These are phyloP conservation scores for Thalassarche chlororhynchos DNA, from an alignment of 2,113 vertebrate genomes.

Conservation along the genomic window DNA sequence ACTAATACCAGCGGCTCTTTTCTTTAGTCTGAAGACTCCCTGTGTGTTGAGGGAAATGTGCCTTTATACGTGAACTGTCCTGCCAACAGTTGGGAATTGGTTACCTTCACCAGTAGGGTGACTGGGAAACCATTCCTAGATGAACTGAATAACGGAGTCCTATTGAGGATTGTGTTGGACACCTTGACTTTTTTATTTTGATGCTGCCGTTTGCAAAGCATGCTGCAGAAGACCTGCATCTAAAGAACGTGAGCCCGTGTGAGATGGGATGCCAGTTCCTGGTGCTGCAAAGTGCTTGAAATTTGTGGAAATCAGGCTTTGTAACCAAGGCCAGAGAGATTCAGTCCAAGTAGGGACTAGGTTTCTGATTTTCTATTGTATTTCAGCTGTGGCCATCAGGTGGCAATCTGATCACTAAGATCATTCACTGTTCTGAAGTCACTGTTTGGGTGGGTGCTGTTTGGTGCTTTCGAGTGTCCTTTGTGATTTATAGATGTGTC, in stretches of 20 bases:
- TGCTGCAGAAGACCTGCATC: not conserved
- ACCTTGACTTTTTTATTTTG: not conserved
- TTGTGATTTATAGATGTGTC: not conserved
- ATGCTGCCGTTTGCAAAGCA: not conserved
- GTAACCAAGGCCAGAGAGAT: not conserved
- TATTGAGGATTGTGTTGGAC: not conserved
- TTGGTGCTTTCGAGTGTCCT: not conserved
- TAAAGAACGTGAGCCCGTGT: not conserved
- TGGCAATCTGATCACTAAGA: constrained; percentile 61
- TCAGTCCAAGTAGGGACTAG: not conserved
- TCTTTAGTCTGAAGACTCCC: not conserved
- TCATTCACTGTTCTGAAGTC: not conserved
- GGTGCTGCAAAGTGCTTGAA: not conserved
- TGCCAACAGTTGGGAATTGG: not conserved
- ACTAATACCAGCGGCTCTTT: accelerated
- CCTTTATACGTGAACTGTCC: not conserved
- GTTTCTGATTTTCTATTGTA: constrained; percentile 8
- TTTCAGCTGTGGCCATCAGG: constrained; percentile 66
- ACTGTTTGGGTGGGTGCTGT: not conserved
- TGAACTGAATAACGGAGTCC: too few species aligned
- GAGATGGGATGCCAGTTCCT: not conserved
- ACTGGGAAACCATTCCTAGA: not conserved
- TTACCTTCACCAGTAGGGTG: not conserved
- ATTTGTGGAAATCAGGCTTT: accelerated
- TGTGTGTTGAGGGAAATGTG: not conserved